Evolutionary conservation across 2,797 vertebrate genomes (phyloP).

Genomic region (Miichthys miiuy): DNA sequence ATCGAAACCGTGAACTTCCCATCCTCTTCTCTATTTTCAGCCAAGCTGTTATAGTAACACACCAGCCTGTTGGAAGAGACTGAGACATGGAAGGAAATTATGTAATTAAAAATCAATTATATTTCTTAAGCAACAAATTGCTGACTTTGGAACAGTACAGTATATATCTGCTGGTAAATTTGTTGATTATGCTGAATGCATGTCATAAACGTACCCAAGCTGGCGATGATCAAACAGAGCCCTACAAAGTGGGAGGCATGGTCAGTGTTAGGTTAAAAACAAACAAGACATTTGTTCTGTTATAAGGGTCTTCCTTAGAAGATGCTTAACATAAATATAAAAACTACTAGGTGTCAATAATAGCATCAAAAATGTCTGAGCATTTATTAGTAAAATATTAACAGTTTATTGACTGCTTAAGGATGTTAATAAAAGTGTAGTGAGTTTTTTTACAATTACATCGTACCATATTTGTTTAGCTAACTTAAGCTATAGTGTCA

Average conservation of each 20-base stretch:
- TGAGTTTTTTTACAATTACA: too few relatives aligned
- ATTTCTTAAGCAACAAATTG: not conserved
- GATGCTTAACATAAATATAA: too few relatives aligned
- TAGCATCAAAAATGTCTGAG: too few relatives aligned
- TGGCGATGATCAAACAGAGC: constrained; percentile 47
- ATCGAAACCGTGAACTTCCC: constrained; percentile 76
- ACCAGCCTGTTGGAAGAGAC: constrained; percentile 77
- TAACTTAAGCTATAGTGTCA: too few relatives aligned
- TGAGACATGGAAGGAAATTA: constrained; percentile 45
- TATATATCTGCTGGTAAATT: not conserved
- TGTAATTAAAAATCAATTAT: not conserved
- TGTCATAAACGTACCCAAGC: constrained; percentile 52
- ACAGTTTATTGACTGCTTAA: too few relatives aligned
- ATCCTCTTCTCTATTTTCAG: constrained; percentile 59
- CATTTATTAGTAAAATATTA: too few relatives aligned
- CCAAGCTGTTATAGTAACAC: constrained; percentile 86
- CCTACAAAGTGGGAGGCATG: constrained; percentile 44
- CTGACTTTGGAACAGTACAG: not conserved
- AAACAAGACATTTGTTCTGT: too few relatives aligned
- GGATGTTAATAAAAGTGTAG: too few relatives aligned
- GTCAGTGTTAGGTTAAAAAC: not conserved
- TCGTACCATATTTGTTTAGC: too few relatives aligned
- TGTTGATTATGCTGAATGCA: not conserved
- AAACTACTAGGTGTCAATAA: too few relatives aligned
- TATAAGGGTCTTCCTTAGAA: too few relatives aligned